These are phyloP conservation scores for Germaria angustata DNA, from an alignment of 2,888 invertebrate genomes.

Conservation along the genomic window DNA sequence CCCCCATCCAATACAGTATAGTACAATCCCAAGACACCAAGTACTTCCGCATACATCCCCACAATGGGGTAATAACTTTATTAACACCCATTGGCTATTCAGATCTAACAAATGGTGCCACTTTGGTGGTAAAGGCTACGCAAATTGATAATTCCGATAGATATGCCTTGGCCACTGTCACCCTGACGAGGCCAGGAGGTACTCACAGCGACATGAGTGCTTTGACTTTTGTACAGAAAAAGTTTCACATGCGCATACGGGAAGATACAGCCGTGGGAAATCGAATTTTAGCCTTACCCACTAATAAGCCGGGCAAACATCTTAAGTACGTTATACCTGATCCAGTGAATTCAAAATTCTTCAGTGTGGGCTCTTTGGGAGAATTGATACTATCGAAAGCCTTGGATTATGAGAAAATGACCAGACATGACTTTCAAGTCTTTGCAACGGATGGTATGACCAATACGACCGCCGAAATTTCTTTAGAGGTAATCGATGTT, in stretches of 20 bases:
- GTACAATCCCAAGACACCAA: slow-evolving; percentile 79
- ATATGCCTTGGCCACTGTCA: slow-evolving; percentile 91
- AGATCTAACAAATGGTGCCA: slow-evolving; percentile 86
- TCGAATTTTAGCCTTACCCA: slow-evolving; percentile 86
- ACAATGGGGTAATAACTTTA: slow-evolving; percentile 77
- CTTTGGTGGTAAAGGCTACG: slow-evolving; percentile 90
- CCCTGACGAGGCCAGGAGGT: slow-evolving; percentile 81
- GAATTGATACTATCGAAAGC: slow-evolving; percentile 88
- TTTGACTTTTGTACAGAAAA: slow-evolving; percentile 84
- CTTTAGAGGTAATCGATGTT: slow-evolving; percentile 90
- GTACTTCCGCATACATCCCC: slow-evolving; percentile 79
- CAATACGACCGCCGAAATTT: slow-evolving; percentile 91
- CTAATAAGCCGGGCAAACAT: slow-evolving; percentile 84
- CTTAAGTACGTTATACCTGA: slow-evolving; percentile 89
- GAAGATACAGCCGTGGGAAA: slow-evolving; percentile 89
- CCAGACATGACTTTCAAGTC: slow-evolving; percentile 88
- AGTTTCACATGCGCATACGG: slow-evolving; percentile 86
- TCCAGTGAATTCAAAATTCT: slow-evolving; percentile 86
- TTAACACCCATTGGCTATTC: slow-evolving; percentile 76
- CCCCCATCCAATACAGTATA: slow-evolving; percentile 79
- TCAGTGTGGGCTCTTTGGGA: slow-evolving; percentile 88
- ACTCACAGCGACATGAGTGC: slow-evolving; percentile 81
- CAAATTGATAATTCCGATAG: slow-evolving; percentile 93
- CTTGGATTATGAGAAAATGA: slow-evolving; percentile 88
- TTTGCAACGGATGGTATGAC: slow-evolving; percentile 87